Percentiles rank a stretch among this genome's conserved stretches.
Conservation (phyloP, 2,888 invertebrate species). For the Trichacis sp. region DNA sequence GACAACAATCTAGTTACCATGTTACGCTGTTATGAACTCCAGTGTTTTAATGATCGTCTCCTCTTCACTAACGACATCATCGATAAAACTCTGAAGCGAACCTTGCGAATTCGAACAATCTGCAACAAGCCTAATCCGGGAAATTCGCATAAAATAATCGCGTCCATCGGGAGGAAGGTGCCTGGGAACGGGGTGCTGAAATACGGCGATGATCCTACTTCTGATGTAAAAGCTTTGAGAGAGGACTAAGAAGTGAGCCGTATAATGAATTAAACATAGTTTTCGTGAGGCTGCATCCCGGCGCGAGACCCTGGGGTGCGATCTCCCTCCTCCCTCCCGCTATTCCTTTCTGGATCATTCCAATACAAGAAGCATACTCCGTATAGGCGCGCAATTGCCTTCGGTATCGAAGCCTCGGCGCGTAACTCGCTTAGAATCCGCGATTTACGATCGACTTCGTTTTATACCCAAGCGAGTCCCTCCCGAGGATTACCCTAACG, state of each 20-base stretch:
- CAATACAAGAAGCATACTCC: slow-evolving; percentile 1
- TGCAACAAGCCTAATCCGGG: neutral
- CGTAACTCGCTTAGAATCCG: too few relatives aligned
- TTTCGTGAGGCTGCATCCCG: slow-evolving; percentile 28
- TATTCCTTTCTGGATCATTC: slow-evolving; percentile 13
- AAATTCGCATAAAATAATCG: slow-evolving; percentile 20
- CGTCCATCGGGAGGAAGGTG: slow-evolving; percentile 15
- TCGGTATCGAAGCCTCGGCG: neutral
- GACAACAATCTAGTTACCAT: too few relatives aligned
- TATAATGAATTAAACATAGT: slow-evolving; percentile 53
- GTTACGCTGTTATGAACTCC: too few relatives aligned
- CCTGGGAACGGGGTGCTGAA: slow-evolving; percentile 2
- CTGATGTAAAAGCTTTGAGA: slow-evolving; percentile 35
- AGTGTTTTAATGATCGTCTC: too few relatives aligned
- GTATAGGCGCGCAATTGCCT: neutral
- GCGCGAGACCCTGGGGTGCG: slow-evolving; percentile 24
- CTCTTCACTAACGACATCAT: too few relatives aligned
- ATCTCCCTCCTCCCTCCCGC: slow-evolving; percentile 15
- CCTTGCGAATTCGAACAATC: too few relatives aligned
- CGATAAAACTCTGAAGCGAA: too few relatives aligned
- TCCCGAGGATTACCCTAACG: neutral
- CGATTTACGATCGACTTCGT: neutral
- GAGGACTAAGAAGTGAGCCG: slow-evolving; percentile 34
- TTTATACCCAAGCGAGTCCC: neutral
- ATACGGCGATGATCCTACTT: slow-evolving; percentile 18